Evolutionary conservation across 2,797 vertebrate genomes (phyloP), one percentile per base, ranked within the genome.

Genomic region (Anguilla obscura): DNA sequence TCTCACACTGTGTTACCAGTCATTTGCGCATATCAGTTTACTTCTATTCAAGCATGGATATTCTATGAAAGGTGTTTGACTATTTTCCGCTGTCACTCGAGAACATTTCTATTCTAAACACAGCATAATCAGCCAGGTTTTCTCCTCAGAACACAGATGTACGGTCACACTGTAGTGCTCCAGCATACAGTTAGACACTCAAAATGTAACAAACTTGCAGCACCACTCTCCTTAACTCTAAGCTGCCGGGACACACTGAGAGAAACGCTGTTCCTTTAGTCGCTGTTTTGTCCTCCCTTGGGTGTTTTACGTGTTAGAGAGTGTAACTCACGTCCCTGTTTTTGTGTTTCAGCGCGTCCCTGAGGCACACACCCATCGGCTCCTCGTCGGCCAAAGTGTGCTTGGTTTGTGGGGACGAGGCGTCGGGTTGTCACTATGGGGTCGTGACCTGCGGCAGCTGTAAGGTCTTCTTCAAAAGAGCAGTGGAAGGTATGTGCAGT

Each of bases 381-480:
- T 96, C 98, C 88, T 98, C 98, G 10, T 97, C 98, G 90, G 98
- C 98, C 93, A 99, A 99, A 97, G 98, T 99, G 90, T 99, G 99
- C 93, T 94, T 99, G 96, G 98, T 99, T 90, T 99, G 98, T 24
- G 98, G 98, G 56, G 99, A 99, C 88, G 99, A 99, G 91, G 99
- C 99, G 10, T 99, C 99, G 24, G 99, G 99, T 89, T 99, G 99
- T 93, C 99, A 99, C 95, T 99, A 99, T 85, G 99, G 99, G 6
- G 99, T 99, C 0, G 98, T 99, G 90, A 99, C 98, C 0, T 99
- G 99, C 86, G 99, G 99, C 90, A 99, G 99, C 97, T 99, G 99
- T 95, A 99, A 99, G 94, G 99, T 99, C 92, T 99, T 99, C 96
- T 99, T 99, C 96, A 99, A 99, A 95, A 97, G 99, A 96, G 99